These are phyloP conservation scores for Acrocephalus scirpaceus DNA, from an alignment of 2,797 vertebrate species.

Conservation along the genomic window DNA sequence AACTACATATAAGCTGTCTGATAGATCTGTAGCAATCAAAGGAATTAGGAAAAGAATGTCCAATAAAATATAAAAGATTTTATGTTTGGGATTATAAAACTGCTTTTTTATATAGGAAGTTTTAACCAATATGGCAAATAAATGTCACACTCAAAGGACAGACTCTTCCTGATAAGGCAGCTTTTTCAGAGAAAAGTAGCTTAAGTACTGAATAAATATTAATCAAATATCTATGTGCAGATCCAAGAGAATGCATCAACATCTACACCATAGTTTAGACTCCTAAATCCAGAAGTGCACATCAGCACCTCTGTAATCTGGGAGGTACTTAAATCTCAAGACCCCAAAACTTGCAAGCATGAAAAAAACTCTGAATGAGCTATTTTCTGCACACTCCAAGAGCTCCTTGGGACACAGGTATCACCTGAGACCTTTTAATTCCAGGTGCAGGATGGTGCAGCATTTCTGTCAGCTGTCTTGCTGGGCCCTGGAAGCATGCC, in stretches of 20 bases:
- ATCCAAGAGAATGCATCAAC: neutral
- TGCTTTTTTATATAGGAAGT: neutral
- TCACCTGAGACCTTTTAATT: neutral
- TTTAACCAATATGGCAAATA: conserved; percentile 11
- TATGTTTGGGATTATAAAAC: neutral
- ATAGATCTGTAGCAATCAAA: neutral
- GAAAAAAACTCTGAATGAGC: neutral
- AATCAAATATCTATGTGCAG: neutral
- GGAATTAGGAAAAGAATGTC: neutral
- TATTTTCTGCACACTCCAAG: neutral
- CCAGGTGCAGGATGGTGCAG: neutral
- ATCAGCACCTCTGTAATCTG: neutral
- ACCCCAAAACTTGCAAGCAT: neutral
- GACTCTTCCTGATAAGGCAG: neutral
- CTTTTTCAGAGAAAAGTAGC: neutral
- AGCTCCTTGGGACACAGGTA: neutral
- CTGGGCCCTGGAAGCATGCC: neutral
- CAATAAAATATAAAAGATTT: neutral
- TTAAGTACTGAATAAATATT: neutral
- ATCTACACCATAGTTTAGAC: neutral
- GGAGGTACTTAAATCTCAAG: neutral
- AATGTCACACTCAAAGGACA: neutral
- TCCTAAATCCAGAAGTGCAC: neutral
- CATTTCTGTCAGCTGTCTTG: neutral
- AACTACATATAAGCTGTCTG: neutral